Base-by-base conservation (phyloP, 2,113 vertebrate genomes). In the Haemorhous mexicanus region DNA sequence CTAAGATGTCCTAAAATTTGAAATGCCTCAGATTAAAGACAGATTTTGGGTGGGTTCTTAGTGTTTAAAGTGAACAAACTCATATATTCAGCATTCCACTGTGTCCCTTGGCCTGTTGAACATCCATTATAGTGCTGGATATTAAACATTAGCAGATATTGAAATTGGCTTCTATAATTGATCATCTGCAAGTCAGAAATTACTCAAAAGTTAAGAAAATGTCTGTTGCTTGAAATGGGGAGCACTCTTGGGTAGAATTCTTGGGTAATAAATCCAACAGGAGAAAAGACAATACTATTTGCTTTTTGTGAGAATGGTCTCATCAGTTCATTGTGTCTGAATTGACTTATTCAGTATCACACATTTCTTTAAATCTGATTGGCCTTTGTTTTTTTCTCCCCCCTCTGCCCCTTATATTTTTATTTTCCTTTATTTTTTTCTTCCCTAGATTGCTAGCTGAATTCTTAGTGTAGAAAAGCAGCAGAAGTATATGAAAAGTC, bases 371-470 rank as follows among this genome's bases (percentile, higher is more conserved):
- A 56, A 67, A 13, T 22, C 10, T 67, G 5, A 21, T 87, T 61
- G 18, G 5, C 17, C 16, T 50, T 64, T 23, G 9, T 5, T 37
- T 59, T 44, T 32, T 26, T 3, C 46, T 6, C 4, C 27, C 2
- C 9, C 2, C 4, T 1, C 11, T 6, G 1, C 4, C 20, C 2
- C 7, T 2, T 4, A 2, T 33, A 12, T 16, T 18, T 27, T 24
- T 7, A 2, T 32, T 59, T 30, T 32, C 14, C 2, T 81, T 55
- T 33, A 7, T 41, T 41, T 41, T 55, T 53, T 49, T 18, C 14
- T 30, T 17, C 11, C 30, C 55, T 22, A 11, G 10, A 10, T n/a
- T 63, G 23, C 63, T 82, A 75, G 53, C 28, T 66, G 22, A 27
- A 78, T 84, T 24, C 13, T 11, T 47, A 15, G 10, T 32, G 6